Base-by-base conservation (phyloP, 2,888 invertebrate genomes). In the Andrena hattorfiana region DNA sequence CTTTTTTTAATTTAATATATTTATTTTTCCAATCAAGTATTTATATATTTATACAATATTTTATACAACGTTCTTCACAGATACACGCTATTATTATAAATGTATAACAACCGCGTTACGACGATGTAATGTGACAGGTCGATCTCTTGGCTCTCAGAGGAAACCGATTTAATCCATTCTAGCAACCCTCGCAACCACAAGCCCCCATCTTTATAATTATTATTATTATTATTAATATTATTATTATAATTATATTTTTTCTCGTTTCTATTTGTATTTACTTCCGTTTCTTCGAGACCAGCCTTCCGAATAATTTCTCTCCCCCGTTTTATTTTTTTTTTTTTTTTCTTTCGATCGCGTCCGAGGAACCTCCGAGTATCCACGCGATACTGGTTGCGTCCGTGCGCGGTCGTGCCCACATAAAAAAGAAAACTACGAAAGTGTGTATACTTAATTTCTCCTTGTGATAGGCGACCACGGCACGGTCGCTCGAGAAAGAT, bases 21-120 rank as follows among this genome's bases (percentile, higher is more conserved):
- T 93, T 93, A 93, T 93, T 93, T 93, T 93, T 93, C 92, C 92
- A 93, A 93, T 90, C 92, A 88, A 88, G 91, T 93, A 93, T 93
- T 93, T 93, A 93, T 93, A 93, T 93, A 93, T 93, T 93, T 93
- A 93, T 93, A 93, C 92, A 92, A 93, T 93, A 93, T 93, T 93
- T 93, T 93, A 93, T 93, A 93, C 92, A 91, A 91, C 91, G 93
- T 92, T 93, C 91, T 92, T 92, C 91, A 90, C 89, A 90, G 89
- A 90, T 90, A 91, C 83, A 86, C 77, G 73, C 82, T 85, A 88
- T 71, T 54, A 51, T 59, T 85, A 84, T 63, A 74, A 20, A n/a
- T 77, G 35, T 78, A 79, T 28, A 48, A 62, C 35, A 23, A 74
- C 54, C 80, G 85, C 83, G 83, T 86, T 88, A 86, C 79, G 68